Percentiles rank a stretch among this genome's conserved stretches.
phyloP scores from a whole-genome alignment of 2,888 invertebrate genomes.

The Diarsia mendica region DNA sequence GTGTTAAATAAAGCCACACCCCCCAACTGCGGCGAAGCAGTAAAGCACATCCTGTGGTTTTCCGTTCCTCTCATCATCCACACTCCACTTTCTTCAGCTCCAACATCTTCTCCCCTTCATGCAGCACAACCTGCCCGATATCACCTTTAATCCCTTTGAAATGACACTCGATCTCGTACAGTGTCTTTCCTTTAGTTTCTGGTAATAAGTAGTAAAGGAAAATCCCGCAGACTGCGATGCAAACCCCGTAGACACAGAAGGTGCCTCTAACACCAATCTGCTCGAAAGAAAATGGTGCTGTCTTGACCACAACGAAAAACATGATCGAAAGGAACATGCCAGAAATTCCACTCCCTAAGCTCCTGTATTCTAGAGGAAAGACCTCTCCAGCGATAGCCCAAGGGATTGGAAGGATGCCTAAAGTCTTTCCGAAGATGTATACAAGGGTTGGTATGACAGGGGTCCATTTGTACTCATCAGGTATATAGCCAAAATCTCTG shows the following conservation, averaged over 20 bases:
- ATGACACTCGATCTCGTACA: slow-evolving; percentile 92
- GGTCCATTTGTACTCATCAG: slow-evolving; percentile 81
- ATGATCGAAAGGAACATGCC: slow-evolving; percentile 91
- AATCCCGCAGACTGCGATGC: slow-evolving; percentile 89
- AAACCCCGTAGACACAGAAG: slow-evolving; percentile 90
- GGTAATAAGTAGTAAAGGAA: slow-evolving; percentile 91
- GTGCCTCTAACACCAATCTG: slow-evolving; percentile 90
- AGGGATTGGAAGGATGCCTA: slow-evolving; percentile 92
- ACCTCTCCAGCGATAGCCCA: slow-evolving; percentile 94
- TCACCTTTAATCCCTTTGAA: slow-evolving; percentile 81
- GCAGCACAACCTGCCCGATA: slow-evolving; percentile 51
- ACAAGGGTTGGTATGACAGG: slow-evolving; percentile 87
- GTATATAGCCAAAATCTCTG: slow-evolving; percentile 78
- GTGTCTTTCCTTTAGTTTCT: slow-evolving; percentile 92
- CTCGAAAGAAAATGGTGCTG: slow-evolving; percentile 90
- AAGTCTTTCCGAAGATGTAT: slow-evolving; percentile 90
- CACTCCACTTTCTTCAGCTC: slow-evolving; percentile 83
- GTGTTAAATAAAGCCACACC: slow-evolving; percentile 51
- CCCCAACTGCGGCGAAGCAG: slow-evolving; percentile 69
- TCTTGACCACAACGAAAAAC: slow-evolving; percentile 92
- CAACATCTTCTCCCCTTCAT: slow-evolving; percentile 83
- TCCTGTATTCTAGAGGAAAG: slow-evolving; percentile 91
- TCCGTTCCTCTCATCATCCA: slow-evolving; percentile 73
- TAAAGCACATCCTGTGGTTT: slow-evolving; percentile 76
- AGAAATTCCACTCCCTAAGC: slow-evolving; percentile 92